Conservation (phyloP, 2,797 vertebrate species). For the Ara ararauna region DNA sequence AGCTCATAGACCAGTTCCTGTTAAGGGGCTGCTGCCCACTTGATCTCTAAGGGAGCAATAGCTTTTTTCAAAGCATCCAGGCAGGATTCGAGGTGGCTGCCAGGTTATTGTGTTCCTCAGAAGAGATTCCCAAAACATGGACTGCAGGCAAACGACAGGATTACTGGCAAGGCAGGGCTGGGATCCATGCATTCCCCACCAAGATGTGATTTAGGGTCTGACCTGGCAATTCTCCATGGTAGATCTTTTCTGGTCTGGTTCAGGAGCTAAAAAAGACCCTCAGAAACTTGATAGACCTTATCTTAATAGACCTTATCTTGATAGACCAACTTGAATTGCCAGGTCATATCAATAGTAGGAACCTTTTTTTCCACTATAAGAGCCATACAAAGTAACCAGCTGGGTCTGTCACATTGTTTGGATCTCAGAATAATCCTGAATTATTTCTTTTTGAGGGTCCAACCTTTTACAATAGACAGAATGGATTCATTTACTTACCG, state of each 20-base stretch:
- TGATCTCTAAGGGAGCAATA: constrained; percentile 69
- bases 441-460: background rate
- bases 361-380: background rate
- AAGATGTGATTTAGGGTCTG: background rate
- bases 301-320: background rate
- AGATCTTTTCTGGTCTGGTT: background rate
- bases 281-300: background rate
- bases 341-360: background rate
- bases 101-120: background rate
- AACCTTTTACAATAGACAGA: background rate
- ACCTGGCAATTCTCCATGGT: background rate
- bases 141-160: background rate
- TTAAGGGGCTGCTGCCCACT: constrained; percentile 77
- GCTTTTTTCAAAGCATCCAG: constrained; percentile 48
- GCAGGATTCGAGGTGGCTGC: constrained; percentile 13
- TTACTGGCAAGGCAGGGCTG: background rate
- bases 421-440: background rate
- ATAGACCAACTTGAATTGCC: background rate
- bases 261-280: background rate
- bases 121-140: background rate
- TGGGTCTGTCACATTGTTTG: background rate
- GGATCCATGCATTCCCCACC: background rate
- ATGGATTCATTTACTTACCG: background rate
- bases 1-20: constrained; percentile 78
- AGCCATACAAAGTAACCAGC: background rate